A percentile compares a stretch with the other conserved stretches of the same genome.
phyloP scores from a whole-genome alignment of 1,140 invertebrate genomes.

The Drosophila melanogaster region Release_6_plus_ISO1_MT NT_037436.4:17635501-17636000 shows the following conservation, averaged over 20 bases:
- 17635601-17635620: constrained; percentile 49
- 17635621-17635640: constrained; percentile 57
- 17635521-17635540: constrained; percentile 17
- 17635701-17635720: constrained; percentile 31
- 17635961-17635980: constrained; percentile 29
- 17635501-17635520: constrained; percentile 1
- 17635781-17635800: too few relatives aligned
- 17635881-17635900: too few relatives aligned
- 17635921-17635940: constrained; percentile 9
- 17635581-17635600: constrained; percentile 2
- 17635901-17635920: too few relatives aligned
- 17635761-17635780: neutral
- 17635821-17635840: too few relatives aligned
- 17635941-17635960: constrained; percentile 16
- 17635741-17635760: neutral
- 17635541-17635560: constrained; percentile 12
- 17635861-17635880: too few relatives aligned
- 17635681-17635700: constrained; percentile 17
- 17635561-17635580: constrained; percentile 18
- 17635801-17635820: too few relatives aligned
- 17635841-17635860: too few relatives aligned
- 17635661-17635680: constrained; percentile 16
- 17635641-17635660: constrained; percentile 34
- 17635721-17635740: constrained; percentile 21
- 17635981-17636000: constrained; percentile 6